Evolutionary conservation across 2,888 invertebrate species (phyloP).

Genomic region (Asteroscopus sphinx): DNA sequence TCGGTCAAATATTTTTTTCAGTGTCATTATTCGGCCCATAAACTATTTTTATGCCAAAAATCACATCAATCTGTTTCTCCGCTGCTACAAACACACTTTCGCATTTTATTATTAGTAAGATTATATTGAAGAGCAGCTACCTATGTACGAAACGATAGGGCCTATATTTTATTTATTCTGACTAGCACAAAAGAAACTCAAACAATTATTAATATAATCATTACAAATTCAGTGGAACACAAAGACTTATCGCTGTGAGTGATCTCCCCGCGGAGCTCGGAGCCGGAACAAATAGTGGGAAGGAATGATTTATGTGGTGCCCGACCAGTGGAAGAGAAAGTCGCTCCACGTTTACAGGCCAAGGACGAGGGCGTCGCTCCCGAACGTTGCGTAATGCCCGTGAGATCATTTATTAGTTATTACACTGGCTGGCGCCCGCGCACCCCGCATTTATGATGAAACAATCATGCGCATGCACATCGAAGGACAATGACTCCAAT

Average conservation of each 20-base stretch:
- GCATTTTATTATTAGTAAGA: no score
- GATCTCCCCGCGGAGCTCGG: constrained; percentile 58
- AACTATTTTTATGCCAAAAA: no score
- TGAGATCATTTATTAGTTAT: constrained; percentile 60
- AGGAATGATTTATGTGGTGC: constrained; percentile 66
- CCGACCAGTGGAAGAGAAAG: constrained; percentile 78
- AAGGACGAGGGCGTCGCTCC: constrained; percentile 87
- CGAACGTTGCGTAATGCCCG: constrained; percentile 63
- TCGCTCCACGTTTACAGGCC: constrained; percentile 71
- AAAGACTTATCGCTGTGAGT: constrained; percentile 60
- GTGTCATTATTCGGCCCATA: no score
- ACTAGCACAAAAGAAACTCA: constrained; percentile 38
- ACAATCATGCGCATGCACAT: constrained; percentile 76
- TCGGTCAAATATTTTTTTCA: no score
- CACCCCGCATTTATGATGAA: constrained; percentile 67
- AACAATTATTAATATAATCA: constrained; percentile 46
- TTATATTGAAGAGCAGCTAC: no score
- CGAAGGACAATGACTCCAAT: constrained; percentile 81
- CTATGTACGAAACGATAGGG: no score
- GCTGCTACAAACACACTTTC: no score
- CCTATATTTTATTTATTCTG: not conserved
- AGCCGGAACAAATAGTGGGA: constrained; percentile 55
- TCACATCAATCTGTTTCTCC: no score
- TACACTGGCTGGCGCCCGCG: constrained; percentile 41
- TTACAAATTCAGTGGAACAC: constrained; percentile 44